Base-by-base conservation (phyloP, 2,113 vertebrate species). In the Nothoprocta pentlandii region DNA sequence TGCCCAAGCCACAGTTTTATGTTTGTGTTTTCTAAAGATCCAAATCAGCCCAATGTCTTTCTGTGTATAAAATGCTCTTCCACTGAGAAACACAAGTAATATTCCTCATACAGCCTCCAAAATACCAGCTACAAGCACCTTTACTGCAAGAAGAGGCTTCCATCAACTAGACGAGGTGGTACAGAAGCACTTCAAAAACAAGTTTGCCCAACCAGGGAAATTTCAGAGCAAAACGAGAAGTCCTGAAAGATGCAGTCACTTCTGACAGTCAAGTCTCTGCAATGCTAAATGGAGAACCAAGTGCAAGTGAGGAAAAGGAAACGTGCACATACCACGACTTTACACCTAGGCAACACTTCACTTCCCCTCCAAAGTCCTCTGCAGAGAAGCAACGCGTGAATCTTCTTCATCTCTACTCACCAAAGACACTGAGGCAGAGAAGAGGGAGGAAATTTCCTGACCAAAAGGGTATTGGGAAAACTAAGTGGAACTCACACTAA, bases 251-350 rank as follows among this genome's bases (percentile, higher is more conserved):
- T 19, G 5, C 10, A 8, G 9, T 58, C 44, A 25, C 46, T 56
- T 64, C 78, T 62, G 42, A 84, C 41, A 93, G 77, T 22, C 81
- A 85, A 20, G 42, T 28, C 61, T 66, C 67, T 74, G 49, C 46
- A 23, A 53, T 39, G n/a, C 59, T 66, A 75, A 62, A 58, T n/a
- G 83, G 67, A 87, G 81, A 79, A 34, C 49, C 36, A 73, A 80
- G 66, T 22, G 25, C 34, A 20, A 54, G 78, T 2, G 16, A 93
- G 71, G 86, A 91, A 90, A 96, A 96, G 93, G 75, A 79, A 95
- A 89, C 25, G 9, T 70, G 73, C 28, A 42, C 58, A 62, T 49
- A 94, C 34, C 58, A 66, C 9, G 0, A 59, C 69, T 87, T 46
- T 0, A 3, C 67, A 54, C n/a, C 90, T 69, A 30, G 5, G 34